Evolutionary conservation across 2,113 vertebrate genomes (phyloP).

Genomic region (Gobius niger): DNA sequence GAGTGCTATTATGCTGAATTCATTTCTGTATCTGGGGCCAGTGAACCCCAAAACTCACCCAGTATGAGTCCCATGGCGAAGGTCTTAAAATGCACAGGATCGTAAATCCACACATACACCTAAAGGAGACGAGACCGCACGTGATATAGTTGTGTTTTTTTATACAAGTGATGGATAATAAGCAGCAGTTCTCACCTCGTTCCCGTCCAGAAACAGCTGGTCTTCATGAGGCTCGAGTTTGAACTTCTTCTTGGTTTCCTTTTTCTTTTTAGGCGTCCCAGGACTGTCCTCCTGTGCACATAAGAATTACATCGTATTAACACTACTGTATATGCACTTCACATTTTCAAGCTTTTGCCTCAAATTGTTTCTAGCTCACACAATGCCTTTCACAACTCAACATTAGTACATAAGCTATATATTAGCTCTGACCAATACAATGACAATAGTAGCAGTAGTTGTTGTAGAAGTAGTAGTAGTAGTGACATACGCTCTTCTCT

Average conservation of each 20-base stretch:
- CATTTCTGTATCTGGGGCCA: neutral
- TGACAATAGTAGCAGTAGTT: no score
- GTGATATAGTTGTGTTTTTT: no score
- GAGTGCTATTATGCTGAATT: neutral
- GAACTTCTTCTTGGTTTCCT: slow-evolving; percentile 98
- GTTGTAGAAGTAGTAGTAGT: no score
- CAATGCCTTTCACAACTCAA: no score
- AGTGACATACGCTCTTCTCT: slow-evolving; percentile 68
- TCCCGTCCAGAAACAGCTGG: slow-evolving; percentile 95
- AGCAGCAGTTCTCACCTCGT: slow-evolving; percentile 80
- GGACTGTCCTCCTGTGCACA: slow-evolving; percentile 87
- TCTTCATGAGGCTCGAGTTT: slow-evolving; percentile 97
- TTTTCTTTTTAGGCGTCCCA: slow-evolving; percentile 94
- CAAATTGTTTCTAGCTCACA: no score
- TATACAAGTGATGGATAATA: no score
- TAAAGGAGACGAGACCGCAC: slow-evolving; percentile 43
- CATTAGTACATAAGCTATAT: no score
- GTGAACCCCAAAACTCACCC: slow-evolving; percentile 78
- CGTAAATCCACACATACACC: slow-evolving; percentile 99
- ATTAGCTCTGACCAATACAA: no score
- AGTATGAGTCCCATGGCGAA: slow-evolving; percentile 98
- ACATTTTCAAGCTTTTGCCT: no score
- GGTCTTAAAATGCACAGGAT: slow-evolving; percentile 97
- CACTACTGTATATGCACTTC: no score
- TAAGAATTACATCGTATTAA: no score